Percentiles rank a stretch among this genome's conserved stretches.
phyloP scores from a whole-genome alignment of 2,797 vertebrate genomes.

The Sebastes baramenuke region DNA sequence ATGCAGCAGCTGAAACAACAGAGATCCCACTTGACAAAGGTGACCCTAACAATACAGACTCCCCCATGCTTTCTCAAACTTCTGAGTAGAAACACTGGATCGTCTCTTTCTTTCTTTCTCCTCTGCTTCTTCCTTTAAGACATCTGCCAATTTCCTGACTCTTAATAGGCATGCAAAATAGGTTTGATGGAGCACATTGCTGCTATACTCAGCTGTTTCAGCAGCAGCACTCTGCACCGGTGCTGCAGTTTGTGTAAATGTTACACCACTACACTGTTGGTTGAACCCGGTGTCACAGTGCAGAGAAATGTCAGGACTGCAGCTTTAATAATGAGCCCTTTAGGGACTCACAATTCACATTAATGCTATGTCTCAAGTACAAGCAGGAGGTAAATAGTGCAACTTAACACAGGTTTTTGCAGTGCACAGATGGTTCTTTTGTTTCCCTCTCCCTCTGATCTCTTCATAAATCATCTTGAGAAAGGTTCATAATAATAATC shows the following conservation, averaged over 20 bases:
- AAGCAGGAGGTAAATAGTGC: neutral
- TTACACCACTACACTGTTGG: slow-evolving; percentile 24
- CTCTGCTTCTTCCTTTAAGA: slow-evolving; percentile 78
- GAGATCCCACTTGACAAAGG: slow-evolving; percentile 54
- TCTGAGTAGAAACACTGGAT: slow-evolving; percentile 61
- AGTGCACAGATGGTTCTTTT: neutral
- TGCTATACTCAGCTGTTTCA: slow-evolving; percentile 35
- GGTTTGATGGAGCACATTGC: slow-evolving; percentile 37
- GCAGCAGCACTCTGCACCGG: slow-evolving; percentile 22
- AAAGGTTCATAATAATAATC: slow-evolving; percentile 5
- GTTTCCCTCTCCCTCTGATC: neutral
- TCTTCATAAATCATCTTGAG: neutral
- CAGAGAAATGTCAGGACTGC: slow-evolving; percentile 14
- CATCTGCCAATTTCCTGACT: slow-evolving; percentile 81
- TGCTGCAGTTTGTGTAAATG: slow-evolving; percentile 61
- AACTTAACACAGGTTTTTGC: neutral
- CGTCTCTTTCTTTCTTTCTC: slow-evolving; percentile 60
- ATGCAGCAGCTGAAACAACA: slow-evolving; percentile 55
- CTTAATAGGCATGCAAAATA: slow-evolving; percentile 81
- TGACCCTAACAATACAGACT: slow-evolving; percentile 56
- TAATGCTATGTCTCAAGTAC: neutral
- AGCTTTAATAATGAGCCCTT: slow-evolving; percentile 6
- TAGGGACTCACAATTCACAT: neutral
- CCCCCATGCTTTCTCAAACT: slow-evolving; percentile 13
- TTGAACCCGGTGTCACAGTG: slow-evolving; percentile 22